A percentile compares a stretch with the other conserved stretches of the same genome.
Evolutionary conservation across 1,140 invertebrate genomes (phyloP).

Genomic region (Halotydeus destructor): DNA sequence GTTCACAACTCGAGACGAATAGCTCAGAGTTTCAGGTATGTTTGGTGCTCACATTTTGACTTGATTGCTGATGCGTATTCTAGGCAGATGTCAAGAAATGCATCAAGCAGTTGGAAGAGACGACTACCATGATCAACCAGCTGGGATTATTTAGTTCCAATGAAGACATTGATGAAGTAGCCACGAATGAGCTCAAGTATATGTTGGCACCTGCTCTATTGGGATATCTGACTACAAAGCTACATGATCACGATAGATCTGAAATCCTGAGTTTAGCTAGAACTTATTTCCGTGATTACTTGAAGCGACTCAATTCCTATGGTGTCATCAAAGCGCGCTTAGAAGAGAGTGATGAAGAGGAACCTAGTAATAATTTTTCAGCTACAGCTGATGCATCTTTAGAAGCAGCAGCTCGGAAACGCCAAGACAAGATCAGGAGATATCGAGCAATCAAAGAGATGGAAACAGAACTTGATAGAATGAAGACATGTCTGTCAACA

Average conservation of each 20-base stretch:
- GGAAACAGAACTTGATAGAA: conserved; percentile 38
- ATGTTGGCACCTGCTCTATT: conserved; percentile 59
- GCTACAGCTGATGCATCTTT: conserved; percentile 13
- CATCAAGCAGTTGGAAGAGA: conserved; percentile 49
- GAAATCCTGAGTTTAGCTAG: conserved; percentile 47
- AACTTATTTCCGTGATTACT: conserved; percentile 61
- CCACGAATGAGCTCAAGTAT: conserved; percentile 58
- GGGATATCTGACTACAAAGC: conserved; percentile 43
- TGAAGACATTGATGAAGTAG: conserved; percentile 63
- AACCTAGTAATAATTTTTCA: conserved; percentile 11
- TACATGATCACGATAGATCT: conserved; percentile 36
- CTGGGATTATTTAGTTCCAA: conserved; percentile 64
- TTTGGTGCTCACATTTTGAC: background rate
- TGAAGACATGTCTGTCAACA: conserved; percentile 27
- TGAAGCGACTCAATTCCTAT: conserved; percentile 54
- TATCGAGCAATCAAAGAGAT: conserved; percentile 58
- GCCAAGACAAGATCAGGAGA: conserved; percentile 51
- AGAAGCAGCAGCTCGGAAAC: conserved; percentile 21
- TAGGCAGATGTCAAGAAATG: conserved; percentile 41
- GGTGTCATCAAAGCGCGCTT: conserved; percentile 37
- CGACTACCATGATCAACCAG: conserved; percentile 50
- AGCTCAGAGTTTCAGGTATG: conserved; percentile 2
- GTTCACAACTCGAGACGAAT: background rate
- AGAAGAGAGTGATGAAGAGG: background rate
- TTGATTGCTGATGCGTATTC: conserved; percentile 6